Evolutionary conservation across 2,888 invertebrate genomes (phyloP).

Genomic region (Operophtera brumata): DNA sequence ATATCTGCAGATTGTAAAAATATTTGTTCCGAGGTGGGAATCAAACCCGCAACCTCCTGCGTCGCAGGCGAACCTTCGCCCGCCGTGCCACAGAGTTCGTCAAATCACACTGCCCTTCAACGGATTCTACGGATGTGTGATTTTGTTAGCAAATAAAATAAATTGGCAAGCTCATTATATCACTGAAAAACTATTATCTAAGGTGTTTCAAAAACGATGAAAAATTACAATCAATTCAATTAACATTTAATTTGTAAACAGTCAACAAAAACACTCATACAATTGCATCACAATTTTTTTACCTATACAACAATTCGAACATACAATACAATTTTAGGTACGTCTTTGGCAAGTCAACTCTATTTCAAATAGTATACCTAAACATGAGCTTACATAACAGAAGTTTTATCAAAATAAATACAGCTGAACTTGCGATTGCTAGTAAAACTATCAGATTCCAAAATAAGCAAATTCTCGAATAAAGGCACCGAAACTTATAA

Average conservation of each 20-base stretch:
- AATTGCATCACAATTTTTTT: constrained; percentile 47
- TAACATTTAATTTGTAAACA: constrained; percentile 71
- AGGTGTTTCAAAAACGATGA: no score
- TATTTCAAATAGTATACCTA: constrained; percentile 32
- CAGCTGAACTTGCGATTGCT: constrained; percentile 25
- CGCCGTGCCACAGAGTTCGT: no score
- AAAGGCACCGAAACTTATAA: constrained; percentile 2
- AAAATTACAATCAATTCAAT: constrained; percentile 34
- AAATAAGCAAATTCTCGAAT: constrained; percentile 10
- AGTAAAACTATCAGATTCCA: constrained; percentile 31
- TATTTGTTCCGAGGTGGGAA: no score
- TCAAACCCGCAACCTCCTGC: no score
- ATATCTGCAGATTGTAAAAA: no score
- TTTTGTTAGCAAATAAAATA: no score
- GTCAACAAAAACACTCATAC: constrained; percentile 64
- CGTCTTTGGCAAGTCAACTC: constrained; percentile 64
- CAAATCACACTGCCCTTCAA: no score
- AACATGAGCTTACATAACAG: constrained; percentile 16
- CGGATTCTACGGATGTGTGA: no score
- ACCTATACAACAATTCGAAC: constrained; percentile 51
- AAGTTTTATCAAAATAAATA: constrained; percentile 28
- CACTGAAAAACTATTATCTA: no score
- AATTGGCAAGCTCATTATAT: no score
- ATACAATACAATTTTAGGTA: constrained; percentile 51
- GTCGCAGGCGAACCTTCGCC: no score